Conservation (phyloP, 2,888 invertebrate species). For the Coleophora deauratella region DNA sequence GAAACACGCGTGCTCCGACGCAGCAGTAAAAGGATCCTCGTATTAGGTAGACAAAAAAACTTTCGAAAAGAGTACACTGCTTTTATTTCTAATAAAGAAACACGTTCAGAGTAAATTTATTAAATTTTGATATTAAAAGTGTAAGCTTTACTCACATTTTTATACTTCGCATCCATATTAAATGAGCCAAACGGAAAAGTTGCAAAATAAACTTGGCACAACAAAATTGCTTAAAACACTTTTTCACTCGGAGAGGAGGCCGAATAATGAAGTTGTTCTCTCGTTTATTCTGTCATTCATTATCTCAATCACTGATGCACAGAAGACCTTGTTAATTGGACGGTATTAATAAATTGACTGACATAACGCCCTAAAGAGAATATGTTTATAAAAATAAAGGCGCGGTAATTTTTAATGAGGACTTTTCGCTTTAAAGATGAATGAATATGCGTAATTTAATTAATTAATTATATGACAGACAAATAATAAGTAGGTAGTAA, state of each 20-base stretch:
- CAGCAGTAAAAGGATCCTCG: too few species aligned
- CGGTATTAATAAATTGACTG: slow-evolving; percentile 21
- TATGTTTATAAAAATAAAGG: slow-evolving; percentile 4
- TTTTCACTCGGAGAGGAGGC: slow-evolving; percentile 15
- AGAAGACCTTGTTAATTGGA: slow-evolving; percentile 22
- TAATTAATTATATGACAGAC: too few species aligned
- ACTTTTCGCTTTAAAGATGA: neutral
- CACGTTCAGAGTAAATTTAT: too few species aligned
- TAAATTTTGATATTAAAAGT: too few species aligned
- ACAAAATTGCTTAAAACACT: slow-evolving; percentile 20
- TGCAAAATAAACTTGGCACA: slow-evolving; percentile 19
- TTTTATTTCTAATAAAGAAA: too few species aligned
- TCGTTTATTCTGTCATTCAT: slow-evolving; percentile 21
- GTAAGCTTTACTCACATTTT: slow-evolving; percentile 26
- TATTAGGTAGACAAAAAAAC: too few species aligned
- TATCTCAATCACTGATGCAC: slow-evolving; percentile 26
- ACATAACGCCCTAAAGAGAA: slow-evolving; percentile 5
- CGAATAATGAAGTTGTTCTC: slow-evolving; percentile 22
- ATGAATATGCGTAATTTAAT: too few species aligned
- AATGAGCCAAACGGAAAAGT: slow-evolving; percentile 18
- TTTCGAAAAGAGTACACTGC: too few species aligned
- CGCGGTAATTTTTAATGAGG: neutral
- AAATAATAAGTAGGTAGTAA: too few species aligned
- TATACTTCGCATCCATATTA: slow-evolving; percentile 27
- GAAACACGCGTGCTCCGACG: too few species aligned